Evolutionary conservation across 2,888 invertebrate genomes (phyloP).

Genomic region (Octodonta nipae): DNA sequence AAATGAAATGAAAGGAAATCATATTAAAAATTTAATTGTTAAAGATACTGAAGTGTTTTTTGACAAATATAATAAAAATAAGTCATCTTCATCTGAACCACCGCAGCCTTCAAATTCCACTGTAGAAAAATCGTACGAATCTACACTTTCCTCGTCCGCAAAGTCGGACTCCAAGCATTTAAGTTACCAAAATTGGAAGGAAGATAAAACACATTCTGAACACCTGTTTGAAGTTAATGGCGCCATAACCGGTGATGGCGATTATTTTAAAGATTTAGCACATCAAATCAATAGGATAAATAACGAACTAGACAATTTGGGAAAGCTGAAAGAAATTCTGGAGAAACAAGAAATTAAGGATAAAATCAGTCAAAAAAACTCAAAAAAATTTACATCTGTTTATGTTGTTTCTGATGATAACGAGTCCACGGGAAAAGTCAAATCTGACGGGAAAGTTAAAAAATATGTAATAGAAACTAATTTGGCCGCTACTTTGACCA

Average conservation of each 20-base stretch:
- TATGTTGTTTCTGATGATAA: constrained; percentile 19
- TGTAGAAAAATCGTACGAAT: constrained; percentile 10
- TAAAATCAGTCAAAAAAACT: background rate
- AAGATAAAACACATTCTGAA: constrained; percentile 38
- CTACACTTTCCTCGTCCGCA: background rate
- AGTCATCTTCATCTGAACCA: background rate
- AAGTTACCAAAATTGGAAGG: constrained; percentile 29
- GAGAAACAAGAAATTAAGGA: constrained; percentile 16
- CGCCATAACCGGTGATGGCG: constrained; percentile 16
- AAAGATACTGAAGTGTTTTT: background rate
- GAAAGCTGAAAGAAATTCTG: constrained; percentile 37
- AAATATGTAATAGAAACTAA: constrained; percentile 22
- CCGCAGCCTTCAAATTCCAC: constrained; percentile 3
- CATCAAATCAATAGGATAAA: constrained; percentile 45
- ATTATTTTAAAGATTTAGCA: constrained; percentile 37
- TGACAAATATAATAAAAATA: too few species aligned
- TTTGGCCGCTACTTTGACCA: constrained; percentile 6
- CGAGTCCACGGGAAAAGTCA: constrained; percentile 2
- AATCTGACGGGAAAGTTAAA: too few species aligned
- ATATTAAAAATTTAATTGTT: constrained; percentile 7
- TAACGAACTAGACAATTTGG: constrained; percentile 43
- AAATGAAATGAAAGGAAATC: constrained; percentile 7
- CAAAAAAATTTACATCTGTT: constrained; percentile 19
- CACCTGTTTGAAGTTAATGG: constrained; percentile 29
- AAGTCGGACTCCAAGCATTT: background rate